These are phyloP conservation scores for Ceratotherium simum DNA, from an alignment of 2,113 vertebrate species.

Conservation along the genomic window DNA sequence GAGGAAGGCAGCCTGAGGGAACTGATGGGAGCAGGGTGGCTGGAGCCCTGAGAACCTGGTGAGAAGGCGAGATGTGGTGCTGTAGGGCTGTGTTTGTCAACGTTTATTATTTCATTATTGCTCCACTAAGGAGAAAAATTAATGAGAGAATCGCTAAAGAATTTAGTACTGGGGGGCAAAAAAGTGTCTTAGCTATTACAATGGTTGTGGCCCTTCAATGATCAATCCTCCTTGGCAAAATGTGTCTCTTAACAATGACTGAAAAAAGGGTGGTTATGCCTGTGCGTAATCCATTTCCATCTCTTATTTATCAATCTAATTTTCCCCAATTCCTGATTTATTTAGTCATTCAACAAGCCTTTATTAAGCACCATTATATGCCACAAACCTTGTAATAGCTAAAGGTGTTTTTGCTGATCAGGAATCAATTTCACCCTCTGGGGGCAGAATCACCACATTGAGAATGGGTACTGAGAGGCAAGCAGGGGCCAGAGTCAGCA, in stretches of 20 bases:
- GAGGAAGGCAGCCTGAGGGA: neutral
- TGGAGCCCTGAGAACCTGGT: rapidly evolving
- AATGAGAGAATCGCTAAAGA: neutral
- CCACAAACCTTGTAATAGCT: neutral
- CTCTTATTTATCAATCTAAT: rapidly evolving
- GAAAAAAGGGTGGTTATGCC: rapidly evolving
- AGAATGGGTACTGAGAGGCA: neutral
- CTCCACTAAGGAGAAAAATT: neutral
- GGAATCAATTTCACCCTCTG: neutral
- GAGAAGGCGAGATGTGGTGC: rapidly evolving
- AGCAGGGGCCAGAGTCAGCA: neutral
- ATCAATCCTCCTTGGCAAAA: neutral
- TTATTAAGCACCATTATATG: neutral
- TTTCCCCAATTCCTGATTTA: neutral
- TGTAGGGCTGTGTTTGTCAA: rapidly evolving
- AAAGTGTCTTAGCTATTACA: too few species aligned
- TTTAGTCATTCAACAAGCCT: neutral
- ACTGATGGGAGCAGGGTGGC: rapidly evolving
- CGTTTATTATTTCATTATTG: rapidly evolving
- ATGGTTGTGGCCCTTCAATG: too few species aligned
- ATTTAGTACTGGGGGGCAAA: too few species aligned
- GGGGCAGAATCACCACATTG: neutral
- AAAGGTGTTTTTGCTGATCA: neutral
- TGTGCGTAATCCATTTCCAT: rapidly evolving
- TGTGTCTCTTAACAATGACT: neutral